These are phyloP conservation scores for Zosterops japonicus DNA, from an alignment of 2,113 vertebrate species.

Conservation along the genomic window DNA sequence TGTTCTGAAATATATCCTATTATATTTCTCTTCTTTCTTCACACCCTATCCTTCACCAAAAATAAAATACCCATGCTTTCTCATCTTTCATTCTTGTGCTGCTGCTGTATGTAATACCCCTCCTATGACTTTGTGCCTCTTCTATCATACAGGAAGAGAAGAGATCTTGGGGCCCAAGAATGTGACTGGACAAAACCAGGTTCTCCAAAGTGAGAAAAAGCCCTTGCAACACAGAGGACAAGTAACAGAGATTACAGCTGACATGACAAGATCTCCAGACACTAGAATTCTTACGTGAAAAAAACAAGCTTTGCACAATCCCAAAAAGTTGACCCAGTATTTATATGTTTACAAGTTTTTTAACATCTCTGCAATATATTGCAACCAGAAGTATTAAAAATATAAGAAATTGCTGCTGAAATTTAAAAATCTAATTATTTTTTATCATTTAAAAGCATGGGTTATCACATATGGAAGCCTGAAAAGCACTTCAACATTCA, in stretches of 20 bases:
- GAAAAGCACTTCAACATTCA: background rate
- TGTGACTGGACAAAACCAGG: background rate
- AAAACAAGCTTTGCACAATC: background rate
- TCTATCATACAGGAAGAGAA: background rate
- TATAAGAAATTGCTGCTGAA: background rate
- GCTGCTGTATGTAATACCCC: background rate
- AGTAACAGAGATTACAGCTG: background rate
- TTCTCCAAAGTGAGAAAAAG: background rate
- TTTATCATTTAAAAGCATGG: background rate
- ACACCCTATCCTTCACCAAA: slow-evolving; percentile 43
- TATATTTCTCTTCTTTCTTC: slow-evolving; percentile 54
- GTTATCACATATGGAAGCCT: background rate
- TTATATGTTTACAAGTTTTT: background rate
- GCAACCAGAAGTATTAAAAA: background rate
- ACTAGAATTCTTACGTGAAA: background rate
- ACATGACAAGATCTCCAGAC: background rate
- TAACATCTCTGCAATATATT: background rate
- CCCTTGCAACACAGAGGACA: background rate
- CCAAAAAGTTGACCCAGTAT: background rate
- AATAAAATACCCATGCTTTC: slow-evolving; percentile 41
- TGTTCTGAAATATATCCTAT: slow-evolving; percentile 53
- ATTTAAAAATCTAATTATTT: background rate
- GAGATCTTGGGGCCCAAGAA: background rate
- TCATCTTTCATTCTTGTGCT: slow-evolving; percentile 35
- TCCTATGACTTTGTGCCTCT: background rate